phyloP scores from a whole-genome alignment of 2,888 invertebrate genomes.

The Ophioninae sp. region DNA sequence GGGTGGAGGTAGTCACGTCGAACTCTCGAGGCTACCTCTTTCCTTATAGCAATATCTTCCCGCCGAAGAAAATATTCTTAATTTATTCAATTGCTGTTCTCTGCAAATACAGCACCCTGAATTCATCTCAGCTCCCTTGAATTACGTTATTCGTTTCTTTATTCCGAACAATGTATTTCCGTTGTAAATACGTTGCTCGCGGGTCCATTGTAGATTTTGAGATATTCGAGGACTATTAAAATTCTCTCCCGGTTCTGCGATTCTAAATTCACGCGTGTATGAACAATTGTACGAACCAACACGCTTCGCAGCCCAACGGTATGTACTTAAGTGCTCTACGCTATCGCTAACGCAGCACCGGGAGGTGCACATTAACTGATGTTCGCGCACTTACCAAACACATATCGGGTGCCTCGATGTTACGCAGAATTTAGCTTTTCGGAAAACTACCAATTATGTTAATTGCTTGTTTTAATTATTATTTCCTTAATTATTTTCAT shows the following conservation, averaged over 20 bases:
- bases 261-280: slow-evolving; percentile 40
- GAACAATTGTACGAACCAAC: slow-evolving; percentile 52
- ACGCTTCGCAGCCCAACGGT: slow-evolving; percentile 45
- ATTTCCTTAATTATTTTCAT: no score
- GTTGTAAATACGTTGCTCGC: neutral
- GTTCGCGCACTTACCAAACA: neutral
- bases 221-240: slow-evolving; percentile 3
- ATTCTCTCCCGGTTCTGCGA: neutral
- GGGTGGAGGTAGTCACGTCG: neutral
- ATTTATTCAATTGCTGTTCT: neutral
- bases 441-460: no score
- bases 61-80: neutral
- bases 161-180: neutral
- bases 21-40: neutral
- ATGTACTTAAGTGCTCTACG: slow-evolving; percentile 51
- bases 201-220: neutral
- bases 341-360: neutral
- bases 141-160: neutral
- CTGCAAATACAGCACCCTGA: neutral
- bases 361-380: neutral
- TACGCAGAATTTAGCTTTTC: no score
- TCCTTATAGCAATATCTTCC: neutral
- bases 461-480: no score
- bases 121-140: neutral
- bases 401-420: neutral